Evolutionary conservation across 2,113 vertebrate species (phyloP).

Genomic region (Mus musculus): DNA sequence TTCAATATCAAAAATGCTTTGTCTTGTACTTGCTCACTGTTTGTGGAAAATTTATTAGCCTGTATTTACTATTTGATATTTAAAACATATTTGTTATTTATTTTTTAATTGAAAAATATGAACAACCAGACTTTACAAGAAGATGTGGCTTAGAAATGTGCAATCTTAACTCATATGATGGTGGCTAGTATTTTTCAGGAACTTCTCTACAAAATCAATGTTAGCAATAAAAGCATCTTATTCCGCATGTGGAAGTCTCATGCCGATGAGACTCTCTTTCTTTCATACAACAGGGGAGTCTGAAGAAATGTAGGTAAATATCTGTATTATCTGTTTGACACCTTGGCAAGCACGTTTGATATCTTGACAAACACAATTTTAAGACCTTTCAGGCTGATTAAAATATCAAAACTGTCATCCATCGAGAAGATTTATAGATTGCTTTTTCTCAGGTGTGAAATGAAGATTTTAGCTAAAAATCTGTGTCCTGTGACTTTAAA

Average conservation of each 20-base stretch:
- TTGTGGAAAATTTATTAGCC: neutral
- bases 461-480: slow-evolving; percentile 65
- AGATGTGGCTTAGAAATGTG: slow-evolving; percentile 62
- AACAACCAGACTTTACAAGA: neutral
- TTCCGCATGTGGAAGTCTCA: slow-evolving; percentile 74
- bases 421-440: slow-evolving; percentile 74
- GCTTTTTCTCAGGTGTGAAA: slow-evolving; percentile 78
- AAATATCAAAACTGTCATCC: slow-evolving; percentile 70
- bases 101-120: neutral
- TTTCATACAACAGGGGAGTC: slow-evolving; percentile 46
- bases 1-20: neutral
- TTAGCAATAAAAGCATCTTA: slow-evolving; percentile 74
- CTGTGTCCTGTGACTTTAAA: neutral
- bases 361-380: slow-evolving; percentile 70
- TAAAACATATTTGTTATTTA: neutral
- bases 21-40: neutral
- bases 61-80: too few relatives aligned
- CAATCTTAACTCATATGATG: slow-evolving; percentile 69
- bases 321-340: slow-evolving; percentile 63
- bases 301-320: slow-evolving; percentile 71
- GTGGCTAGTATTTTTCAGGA: slow-evolving; percentile 78
- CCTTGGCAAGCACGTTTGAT: slow-evolving; percentile 64
- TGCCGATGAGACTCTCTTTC: slow-evolving; percentile 66
- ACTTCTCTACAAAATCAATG: slow-evolving; percentile 64
- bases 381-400: slow-evolving; percentile 64